phyloP scores from a whole-genome alignment of 2,888 invertebrate species.

The Ellobium chinense region DNA sequence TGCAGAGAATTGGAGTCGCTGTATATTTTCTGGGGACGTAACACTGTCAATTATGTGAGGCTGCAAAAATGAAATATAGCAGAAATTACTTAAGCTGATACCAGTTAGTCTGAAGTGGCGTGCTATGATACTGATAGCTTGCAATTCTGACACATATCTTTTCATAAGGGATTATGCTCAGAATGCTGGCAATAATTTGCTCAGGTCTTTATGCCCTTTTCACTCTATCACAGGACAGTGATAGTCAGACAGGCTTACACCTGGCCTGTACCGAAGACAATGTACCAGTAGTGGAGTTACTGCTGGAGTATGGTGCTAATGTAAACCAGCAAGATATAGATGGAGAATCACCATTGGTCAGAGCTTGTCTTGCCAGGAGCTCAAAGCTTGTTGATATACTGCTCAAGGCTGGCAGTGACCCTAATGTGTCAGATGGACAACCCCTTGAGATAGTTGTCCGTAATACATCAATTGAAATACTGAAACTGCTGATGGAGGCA shows the following conservation, averaged over 20 bases:
- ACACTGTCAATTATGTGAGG: too few species aligned
- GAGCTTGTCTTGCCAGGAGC: slow-evolving; percentile 46
- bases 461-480: slow-evolving; percentile 36
- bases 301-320: slow-evolving; percentile 47
- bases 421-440: slow-evolving; percentile 44
- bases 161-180: too few species aligned
- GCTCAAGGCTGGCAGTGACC: slow-evolving; percentile 46
- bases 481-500: slow-evolving; percentile 47
- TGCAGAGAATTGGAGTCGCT: too few species aligned
- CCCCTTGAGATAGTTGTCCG: slow-evolving; percentile 47
- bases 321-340: slow-evolving; percentile 41
- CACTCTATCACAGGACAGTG: slow-evolving; percentile 32
- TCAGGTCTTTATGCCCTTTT: neutral
- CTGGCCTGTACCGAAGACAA: slow-evolving; percentile 48
- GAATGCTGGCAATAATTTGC: too few species aligned
- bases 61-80: too few species aligned
- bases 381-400: slow-evolving; percentile 49
- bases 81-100: too few species aligned
- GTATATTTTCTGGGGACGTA: too few species aligned
- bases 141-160: too few species aligned
- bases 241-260: slow-evolving; percentile 49
- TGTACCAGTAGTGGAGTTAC: slow-evolving; percentile 43
- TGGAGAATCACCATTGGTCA: slow-evolving; percentile 50
- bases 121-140: too few species aligned
- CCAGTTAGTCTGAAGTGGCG: too few species aligned